phyloP scores from a whole-genome alignment of 2,113 vertebrate species.

The Chionodraco myersi region DNA sequence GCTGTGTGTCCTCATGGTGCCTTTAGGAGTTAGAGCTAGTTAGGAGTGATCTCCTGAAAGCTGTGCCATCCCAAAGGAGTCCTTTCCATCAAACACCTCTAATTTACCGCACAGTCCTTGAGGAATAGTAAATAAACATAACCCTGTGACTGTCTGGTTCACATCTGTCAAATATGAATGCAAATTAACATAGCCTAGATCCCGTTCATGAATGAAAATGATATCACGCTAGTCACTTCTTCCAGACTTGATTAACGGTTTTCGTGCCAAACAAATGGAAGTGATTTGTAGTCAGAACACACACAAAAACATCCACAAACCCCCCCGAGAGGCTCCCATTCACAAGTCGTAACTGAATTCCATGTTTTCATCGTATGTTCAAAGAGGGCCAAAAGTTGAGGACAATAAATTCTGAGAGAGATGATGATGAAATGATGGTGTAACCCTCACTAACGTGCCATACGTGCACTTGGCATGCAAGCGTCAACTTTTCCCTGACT shows the following conservation, averaged over 20 bases:
- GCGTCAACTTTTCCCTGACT: slow-evolving; percentile 77
- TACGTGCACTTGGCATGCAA: slow-evolving; percentile 84
- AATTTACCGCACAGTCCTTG: slow-evolving; percentile 59
- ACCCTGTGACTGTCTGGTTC: slow-evolving; percentile 38
- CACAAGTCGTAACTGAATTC: slow-evolving; percentile 72
- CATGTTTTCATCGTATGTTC: slow-evolving; percentile 80
- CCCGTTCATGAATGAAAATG: slow-evolving; percentile 33
- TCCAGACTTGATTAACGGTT: slow-evolving; percentile 40
- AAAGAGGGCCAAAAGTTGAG: slow-evolving; percentile 82
- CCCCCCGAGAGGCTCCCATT: slow-evolving; percentile 65
- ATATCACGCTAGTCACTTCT: slow-evolving; percentile 20
- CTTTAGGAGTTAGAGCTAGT: slow-evolving; percentile 12
- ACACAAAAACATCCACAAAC: slow-evolving; percentile 52
- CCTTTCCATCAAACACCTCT: slow-evolving; percentile 65
- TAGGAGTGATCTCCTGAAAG: slow-evolving; percentile 38
- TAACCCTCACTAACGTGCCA: slow-evolving; percentile 85
- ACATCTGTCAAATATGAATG: slow-evolving; percentile 49
- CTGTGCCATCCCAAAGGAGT: slow-evolving; percentile 52
- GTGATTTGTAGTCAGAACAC: slow-evolving; percentile 50
- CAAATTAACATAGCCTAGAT: slow-evolving; percentile 30
- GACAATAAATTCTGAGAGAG: slow-evolving; percentile 85
- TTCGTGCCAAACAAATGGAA: slow-evolving; percentile 43
- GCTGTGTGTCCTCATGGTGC: slow-evolving; percentile 19
- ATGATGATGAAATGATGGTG: slow-evolving; percentile 88
- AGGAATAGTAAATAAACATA: slow-evolving; percentile 58